Percentiles rank a stretch among this genome's conserved stretches.
Evolutionary conservation across 2,113 vertebrate species (phyloP).

Genomic region (Enhydra lutris): DNA sequence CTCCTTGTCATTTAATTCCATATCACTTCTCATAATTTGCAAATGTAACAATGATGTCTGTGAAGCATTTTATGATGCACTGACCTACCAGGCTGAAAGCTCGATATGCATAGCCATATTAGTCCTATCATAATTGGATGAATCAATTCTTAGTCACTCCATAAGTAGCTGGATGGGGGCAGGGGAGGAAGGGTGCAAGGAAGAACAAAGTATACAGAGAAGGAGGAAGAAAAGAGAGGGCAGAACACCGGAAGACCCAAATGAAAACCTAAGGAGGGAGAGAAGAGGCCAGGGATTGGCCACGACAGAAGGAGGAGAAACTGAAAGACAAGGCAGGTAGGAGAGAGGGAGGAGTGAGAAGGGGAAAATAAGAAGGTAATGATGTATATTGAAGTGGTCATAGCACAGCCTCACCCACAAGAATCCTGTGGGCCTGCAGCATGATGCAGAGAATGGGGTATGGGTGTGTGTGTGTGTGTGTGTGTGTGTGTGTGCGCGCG

Average conservation of each 20-base stretch:
- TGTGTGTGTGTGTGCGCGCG: not conserved
- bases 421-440: not conserved
- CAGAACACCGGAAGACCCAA: not conserved
- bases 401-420: not conserved
- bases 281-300: not conserved
- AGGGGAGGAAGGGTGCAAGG: not conserved
- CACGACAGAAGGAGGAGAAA: too few relatives aligned
- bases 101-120: not conserved
- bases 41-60: not conserved
- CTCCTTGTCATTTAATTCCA: not conserved
- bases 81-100: not conserved
- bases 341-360: not conserved
- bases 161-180: too few relatives aligned
- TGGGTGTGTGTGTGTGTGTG: not conserved
- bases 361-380: not conserved
- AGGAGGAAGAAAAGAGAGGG: not conserved
- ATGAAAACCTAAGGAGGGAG: not conserved
- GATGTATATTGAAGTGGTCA: not conserved
- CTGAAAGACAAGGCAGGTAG: not conserved
- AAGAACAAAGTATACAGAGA: not conserved
- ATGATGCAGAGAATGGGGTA: not conserved
- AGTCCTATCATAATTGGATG: not conserved
- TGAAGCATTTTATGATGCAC: not conserved
- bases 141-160: not conserved
- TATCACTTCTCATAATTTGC: not conserved